Conservation (phyloP, 1,140 invertebrate genomes). For the Danaus melanippus region DNA sequence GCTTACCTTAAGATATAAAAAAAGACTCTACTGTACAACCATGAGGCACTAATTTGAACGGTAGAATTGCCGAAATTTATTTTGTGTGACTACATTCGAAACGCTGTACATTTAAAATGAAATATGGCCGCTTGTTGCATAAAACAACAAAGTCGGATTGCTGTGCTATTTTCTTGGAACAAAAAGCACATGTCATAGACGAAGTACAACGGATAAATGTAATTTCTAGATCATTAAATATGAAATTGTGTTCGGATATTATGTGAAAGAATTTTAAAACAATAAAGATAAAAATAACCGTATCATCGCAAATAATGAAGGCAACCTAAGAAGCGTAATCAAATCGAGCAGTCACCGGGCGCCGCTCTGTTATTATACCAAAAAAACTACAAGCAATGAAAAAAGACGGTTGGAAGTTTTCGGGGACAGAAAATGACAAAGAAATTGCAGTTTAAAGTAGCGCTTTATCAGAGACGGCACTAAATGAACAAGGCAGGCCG, state of each 20-base stretch:
- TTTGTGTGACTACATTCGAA: conserved; percentile 33
- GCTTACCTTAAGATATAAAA: conserved; percentile 24
- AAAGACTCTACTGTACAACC: conserved; percentile 40
- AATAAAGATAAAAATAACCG: conserved; percentile 44
- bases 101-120: conserved; percentile 30
- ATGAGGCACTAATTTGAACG: conserved; percentile 40
- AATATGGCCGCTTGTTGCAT: conserved; percentile 18
- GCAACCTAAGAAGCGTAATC: conserved; percentile 40
- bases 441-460: conserved; percentile 52
- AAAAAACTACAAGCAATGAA: conserved; percentile 36
- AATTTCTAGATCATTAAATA: conserved; percentile 16
- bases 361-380: conserved; percentile 50
- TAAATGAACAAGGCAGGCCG: conserved; percentile 52
- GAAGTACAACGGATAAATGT: conserved; percentile 8
- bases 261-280: conserved; percentile 32
- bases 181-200: conserved; percentile 15
- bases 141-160: conserved; percentile 20
- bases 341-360: conserved; percentile 33
- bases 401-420: conserved; percentile 36
- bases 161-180: conserved; percentile 17
- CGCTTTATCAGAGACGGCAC: conserved; percentile 42
- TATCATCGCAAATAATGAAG: conserved; percentile 67
- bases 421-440: conserved; percentile 48
- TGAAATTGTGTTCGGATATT: conserved; percentile 18
- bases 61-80: conserved; percentile 38